Base-by-base conservation (phyloP, 2,888 invertebrate genomes). In the Teleogryllus oceanicus region DNA sequence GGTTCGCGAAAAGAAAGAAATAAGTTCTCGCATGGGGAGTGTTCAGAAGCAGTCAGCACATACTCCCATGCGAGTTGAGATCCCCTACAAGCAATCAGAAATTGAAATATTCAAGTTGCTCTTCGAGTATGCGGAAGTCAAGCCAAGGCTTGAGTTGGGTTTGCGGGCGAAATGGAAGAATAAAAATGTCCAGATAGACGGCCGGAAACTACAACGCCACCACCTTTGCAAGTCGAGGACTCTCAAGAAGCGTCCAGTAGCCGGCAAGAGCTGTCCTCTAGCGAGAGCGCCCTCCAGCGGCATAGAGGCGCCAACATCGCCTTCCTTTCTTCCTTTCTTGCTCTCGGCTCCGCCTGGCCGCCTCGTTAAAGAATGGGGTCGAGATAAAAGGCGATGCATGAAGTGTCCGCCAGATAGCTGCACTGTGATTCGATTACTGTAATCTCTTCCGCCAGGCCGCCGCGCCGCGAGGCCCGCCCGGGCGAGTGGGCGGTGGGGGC, bases 321-420 rank as follows among this genome's bases (percentile, higher is more conserved):
- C 37, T 37, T 37, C 37, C 37, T 37, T 37, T 37, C 8, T 37
- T 37, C 62, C 62, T 62, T n/a, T n/a, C n/a, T 62, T 62, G 62
- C 62, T 62, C 62, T 10, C 13, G 62, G 62, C 62, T 62, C 13
- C 62, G 62, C 16, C 62, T 62, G 16, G 62, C 62, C n/a, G 62
- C 62, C 62, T 62, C 62, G 62, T 62, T 62, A 62, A 62, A 62
- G 62, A 62, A 62, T 62, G 62, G 62, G 62, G 16, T 13, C 62
- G 16, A 62, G 62, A 62, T 62, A 62, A 62, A 62, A 62, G n/a
- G 62, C 62, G 62, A 62, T 62, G 62, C 62, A 62, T 62, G 62
- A n/a, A 62, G 62, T 62, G 62, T 62, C 62, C 62, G n/a, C 62
- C 16, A 62, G 62, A 62, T 62, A 62, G 62, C 62, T 18, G 62